These are phyloP conservation scores for Tinea semifulvella DNA, from an alignment of 2,888 invertebrate genomes.

Conservation along the genomic window DNA sequence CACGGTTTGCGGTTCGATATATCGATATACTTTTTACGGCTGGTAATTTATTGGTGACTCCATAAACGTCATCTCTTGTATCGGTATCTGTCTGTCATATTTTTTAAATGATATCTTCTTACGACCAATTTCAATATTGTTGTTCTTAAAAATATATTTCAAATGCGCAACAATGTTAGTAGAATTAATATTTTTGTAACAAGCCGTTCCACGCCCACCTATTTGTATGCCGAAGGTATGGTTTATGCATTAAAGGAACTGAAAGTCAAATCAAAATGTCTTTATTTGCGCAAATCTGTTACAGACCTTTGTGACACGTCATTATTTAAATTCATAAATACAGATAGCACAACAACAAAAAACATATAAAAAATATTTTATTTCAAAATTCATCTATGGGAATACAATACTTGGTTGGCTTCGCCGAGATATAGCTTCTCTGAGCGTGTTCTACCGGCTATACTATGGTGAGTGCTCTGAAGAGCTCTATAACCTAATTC, in stretches of 20 bases:
- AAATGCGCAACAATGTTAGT: background rate
- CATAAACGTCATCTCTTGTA: constrained; percentile 46
- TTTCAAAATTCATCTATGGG: no score
- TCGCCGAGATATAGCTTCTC: no score
- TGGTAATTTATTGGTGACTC: constrained; percentile 56
- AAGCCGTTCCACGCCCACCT: background rate
- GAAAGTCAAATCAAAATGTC: no score
- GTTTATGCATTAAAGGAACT: background rate
- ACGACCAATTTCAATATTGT: constrained; percentile 3
- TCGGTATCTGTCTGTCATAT: constrained; percentile 13
- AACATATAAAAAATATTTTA: no score
- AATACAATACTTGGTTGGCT: no score
- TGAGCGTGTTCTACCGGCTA: no score
- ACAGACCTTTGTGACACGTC: no score
- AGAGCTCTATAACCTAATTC: no score
- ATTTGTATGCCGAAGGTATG: background rate
- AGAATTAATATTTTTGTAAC: background rate
- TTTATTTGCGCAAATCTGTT: no score
- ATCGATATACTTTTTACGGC: constrained; percentile 42
- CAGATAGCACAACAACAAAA: no score
- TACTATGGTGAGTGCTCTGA: no score
- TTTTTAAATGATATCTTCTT: constrained; percentile 4
- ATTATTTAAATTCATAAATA: no score
- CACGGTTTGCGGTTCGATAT: constrained; percentile 31
- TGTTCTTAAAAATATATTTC: background rate